These are phyloP conservation scores for Tiaroga cobitis DNA, from an alignment of 2,797 vertebrate genomes.

Conservation along the genomic window DNA sequence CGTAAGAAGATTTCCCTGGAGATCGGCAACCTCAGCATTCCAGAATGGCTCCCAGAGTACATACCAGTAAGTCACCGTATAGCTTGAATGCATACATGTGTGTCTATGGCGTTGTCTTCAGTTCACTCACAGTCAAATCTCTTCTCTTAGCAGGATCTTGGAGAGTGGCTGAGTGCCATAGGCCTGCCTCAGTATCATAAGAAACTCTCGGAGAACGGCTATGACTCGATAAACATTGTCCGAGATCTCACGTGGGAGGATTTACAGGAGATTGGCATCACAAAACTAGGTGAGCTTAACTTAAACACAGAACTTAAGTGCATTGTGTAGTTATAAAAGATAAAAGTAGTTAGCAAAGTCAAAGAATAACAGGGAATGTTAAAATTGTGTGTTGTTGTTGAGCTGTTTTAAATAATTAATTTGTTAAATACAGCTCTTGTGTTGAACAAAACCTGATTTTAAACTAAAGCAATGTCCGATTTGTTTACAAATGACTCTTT, in stretches of 20 bases:
- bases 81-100: neutral
- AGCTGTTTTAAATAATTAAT: no score
- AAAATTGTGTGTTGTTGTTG: neutral
- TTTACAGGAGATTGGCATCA: constrained; percentile 95
- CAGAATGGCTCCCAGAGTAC: constrained; percentile 93
- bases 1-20: constrained; percentile 94
- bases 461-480: neutral
- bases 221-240: constrained; percentile 92
- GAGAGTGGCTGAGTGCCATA: constrained; percentile 93
- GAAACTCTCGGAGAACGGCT: constrained; percentile 89
- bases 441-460: neutral
- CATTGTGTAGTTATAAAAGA: neutral
- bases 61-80: constrained; percentile 81
- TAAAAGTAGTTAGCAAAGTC: neutral
- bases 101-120: neutral
- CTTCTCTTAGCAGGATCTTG: constrained; percentile 81
- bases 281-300: constrained; percentile 84
- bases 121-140: neutral
- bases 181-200: constrained; percentile 92
- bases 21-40: constrained; percentile 90
- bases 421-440: neutral
- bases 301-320: neutral
- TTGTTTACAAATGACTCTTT: neutral
- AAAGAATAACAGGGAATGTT: neutral
- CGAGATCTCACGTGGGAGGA: constrained; percentile 95